Evolutionary conservation across 2,113 vertebrate species (phyloP).

Genomic region (Donacobius atricapilla): DNA sequence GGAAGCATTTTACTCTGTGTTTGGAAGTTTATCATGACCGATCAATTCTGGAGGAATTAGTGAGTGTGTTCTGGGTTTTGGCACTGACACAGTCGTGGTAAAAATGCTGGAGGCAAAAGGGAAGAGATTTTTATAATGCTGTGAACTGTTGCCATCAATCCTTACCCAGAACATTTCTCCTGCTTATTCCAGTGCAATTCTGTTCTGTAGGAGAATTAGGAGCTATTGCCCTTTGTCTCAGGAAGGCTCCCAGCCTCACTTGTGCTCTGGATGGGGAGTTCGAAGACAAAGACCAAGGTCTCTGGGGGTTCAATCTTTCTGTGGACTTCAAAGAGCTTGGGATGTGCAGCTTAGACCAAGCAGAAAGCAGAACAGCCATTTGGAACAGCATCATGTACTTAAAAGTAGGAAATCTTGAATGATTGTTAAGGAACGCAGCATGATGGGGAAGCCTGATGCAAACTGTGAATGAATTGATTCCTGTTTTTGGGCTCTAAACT

Average conservation of each 20-base stretch:
- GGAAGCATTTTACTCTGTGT: conserved; percentile 14
- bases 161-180: conserved; percentile 39
- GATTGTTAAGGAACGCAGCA: neutral
- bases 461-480: neutral
- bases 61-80: conserved; percentile 46
- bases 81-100: conserved; percentile 38
- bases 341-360: conserved; percentile 2
- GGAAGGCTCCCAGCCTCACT: neutral
- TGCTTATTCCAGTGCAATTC: neutral
- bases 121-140: conserved; percentile 56
- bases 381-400: neutral
- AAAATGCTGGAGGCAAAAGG: conserved; percentile 57
- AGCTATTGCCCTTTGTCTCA: neutral
- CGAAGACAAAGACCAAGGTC: conserved; percentile 5
- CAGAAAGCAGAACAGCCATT: neutral
- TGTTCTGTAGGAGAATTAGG: neutral
- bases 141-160: conserved; percentile 58
- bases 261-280: neutral
- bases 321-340: conserved; percentile 9
- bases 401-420: conserved; percentile 23
- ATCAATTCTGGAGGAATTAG: conserved; percentile 62
- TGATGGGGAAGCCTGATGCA: neutral
- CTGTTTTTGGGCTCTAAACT: neutral
- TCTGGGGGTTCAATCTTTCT: conserved; percentile 11
- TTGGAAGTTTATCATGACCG: conserved; percentile 54